Evolutionary conservation across 1,140 invertebrate species (phyloP), one percentile per base, ranked within the genome.

Genomic region (Drosophila rufa): DNA sequence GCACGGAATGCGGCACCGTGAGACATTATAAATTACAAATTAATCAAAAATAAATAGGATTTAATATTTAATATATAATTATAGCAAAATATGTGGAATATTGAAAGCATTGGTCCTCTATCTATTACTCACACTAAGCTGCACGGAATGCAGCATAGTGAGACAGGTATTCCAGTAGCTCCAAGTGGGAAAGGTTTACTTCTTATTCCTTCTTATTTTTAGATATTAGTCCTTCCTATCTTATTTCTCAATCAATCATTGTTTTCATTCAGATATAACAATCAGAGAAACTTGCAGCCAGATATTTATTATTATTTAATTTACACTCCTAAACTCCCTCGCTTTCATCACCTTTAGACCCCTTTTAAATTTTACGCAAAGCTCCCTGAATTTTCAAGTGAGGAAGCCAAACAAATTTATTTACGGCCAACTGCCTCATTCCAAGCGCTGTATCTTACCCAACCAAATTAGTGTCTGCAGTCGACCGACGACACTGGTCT

Each of bases 381-480:
- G 15, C 7, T 33, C 11, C 14, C 58, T 50, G 9, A 5, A 33
- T 25, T 61, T 55, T 3, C 8, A 38, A 2, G 14, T 14, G 17
- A 15, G 0, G 38, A 38, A 3, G 3, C 0, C 8, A 7, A 7
- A 12, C 51, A 42, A 12, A 38, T 19, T 64, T n/a, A 22, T 6
- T 43, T 61, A n/a, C 40, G 22, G n/a, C 12, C 61, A 27, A n/a
- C 22, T 27, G 12, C 33, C 14, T 30, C 36, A 14, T 74, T 27
- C 25, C 36, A 42, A 55, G 33, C 8, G 2, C 33, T 36, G 9
- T 53, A 60, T 58, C 67, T 79, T 71, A 30, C 48, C 17, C 46
- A 75, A 75, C 36, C 38, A n/a, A 65, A 57, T 45, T 50, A 55
- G 48, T 53, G 40, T 19, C 47, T 46, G 22, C 22, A 22, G 45